Conservation (phyloP, 2,888 invertebrate genomes). For the Drosophila neonasuta region DNA sequence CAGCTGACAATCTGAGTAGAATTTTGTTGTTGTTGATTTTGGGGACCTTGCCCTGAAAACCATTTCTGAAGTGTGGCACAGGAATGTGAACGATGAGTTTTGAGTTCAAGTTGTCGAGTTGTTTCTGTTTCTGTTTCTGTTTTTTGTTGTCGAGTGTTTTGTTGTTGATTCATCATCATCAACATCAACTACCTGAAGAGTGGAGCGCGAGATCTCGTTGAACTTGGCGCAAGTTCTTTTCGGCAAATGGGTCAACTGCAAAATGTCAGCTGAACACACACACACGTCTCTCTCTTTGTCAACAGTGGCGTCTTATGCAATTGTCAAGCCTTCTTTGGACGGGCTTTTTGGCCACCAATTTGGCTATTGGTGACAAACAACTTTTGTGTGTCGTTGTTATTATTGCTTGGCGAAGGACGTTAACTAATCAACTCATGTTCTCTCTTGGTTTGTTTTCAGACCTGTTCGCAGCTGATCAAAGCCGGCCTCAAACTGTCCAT, state of each 20-base stretch:
- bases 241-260: constrained; percentile 34
- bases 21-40: no score
- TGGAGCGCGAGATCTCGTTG: constrained; percentile 8
- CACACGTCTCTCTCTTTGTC: constrained; percentile 26
- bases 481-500: constrained; percentile 94
- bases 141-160: constrained; percentile 21
- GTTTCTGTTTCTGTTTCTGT: no score
- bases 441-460: constrained; percentile 83
- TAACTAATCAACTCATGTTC: constrained; percentile 17
- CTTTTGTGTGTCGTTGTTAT: constrained; percentile 50
- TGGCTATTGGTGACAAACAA: constrained; percentile 80
- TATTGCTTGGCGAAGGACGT: constrained; percentile 8
- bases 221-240: constrained; percentile 24
- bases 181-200: constrained; percentile 6
- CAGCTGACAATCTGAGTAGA: no score
- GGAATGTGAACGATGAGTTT: constrained; percentile 39
- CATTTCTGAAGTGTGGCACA: constrained; percentile 45
- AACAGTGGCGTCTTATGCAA: constrained; percentile 36
- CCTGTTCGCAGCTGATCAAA: constrained; percentile 95
- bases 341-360: constrained; percentile 45
- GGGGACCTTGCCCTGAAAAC: constrained; percentile 32
- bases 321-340: constrained; percentile 29
- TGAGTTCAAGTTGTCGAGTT: no score
- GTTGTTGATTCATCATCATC: constrained; percentile 41
- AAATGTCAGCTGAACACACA: constrained; percentile 43